Percentiles rank a stretch among this genome's conserved stretches.
phyloP scores from a whole-genome alignment of 2,888 invertebrate genomes.

The Pterostichus madidus region DNA sequence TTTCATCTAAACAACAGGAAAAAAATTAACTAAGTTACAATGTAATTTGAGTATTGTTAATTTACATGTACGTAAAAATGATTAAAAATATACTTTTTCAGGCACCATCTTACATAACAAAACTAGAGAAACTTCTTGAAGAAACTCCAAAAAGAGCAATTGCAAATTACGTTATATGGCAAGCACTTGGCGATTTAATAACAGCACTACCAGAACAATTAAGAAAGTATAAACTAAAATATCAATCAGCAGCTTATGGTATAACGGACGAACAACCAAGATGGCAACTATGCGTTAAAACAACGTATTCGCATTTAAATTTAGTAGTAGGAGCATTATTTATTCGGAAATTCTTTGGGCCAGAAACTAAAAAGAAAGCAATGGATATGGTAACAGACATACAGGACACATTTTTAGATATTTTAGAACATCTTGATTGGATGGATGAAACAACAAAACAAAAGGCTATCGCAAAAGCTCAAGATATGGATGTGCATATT shows the following conservation, averaged over 20 bases:
- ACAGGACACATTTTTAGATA: slow-evolving; percentile 73
- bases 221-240: slow-evolving; percentile 31
- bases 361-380: slow-evolving; percentile 71
- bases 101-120: slow-evolving; percentile 18
- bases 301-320: slow-evolving; percentile 6
- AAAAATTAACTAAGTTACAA: no score
- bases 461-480: slow-evolving; percentile 72
- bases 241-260: neutral
- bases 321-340: slow-evolving; percentile 68
- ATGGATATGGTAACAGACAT: slow-evolving; percentile 73
- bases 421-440: slow-evolving; percentile 73
- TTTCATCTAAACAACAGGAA: no score
- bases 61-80: no score
- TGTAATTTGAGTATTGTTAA: neutral
- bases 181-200: slow-evolving; percentile 1
- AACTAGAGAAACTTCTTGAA: slow-evolving; percentile 28
- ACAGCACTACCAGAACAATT: slow-evolving; percentile 3
- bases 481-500: slow-evolving; percentile 34
- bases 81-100: neutral
- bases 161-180: slow-evolving; percentile 46
- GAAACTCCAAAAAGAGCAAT: slow-evolving; percentile 15
- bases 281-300: slow-evolving; percentile 50
- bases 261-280: slow-evolving; percentile 33
- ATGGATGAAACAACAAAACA: slow-evolving; percentile 73
- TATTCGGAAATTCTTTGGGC: slow-evolving; percentile 73